phyloP scores from a whole-genome alignment of 2,797 vertebrate species.

The Tangara arthus region DNA sequence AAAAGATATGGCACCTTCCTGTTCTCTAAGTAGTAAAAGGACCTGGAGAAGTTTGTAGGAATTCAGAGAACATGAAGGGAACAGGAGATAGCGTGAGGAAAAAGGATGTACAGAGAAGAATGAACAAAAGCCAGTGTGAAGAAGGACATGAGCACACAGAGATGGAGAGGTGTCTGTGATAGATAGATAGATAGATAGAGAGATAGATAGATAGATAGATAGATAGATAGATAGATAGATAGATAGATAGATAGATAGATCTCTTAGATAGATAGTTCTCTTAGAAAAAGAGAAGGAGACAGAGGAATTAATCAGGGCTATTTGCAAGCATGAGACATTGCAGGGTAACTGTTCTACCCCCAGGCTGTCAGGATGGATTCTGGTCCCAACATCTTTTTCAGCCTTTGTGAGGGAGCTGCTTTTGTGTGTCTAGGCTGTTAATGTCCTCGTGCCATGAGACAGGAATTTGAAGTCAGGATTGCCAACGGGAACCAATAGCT shows the following conservation, averaged over 20 bases:
- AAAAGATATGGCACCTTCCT: background rate
- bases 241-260: background rate
- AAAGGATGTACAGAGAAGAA: background rate
- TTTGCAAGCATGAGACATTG: background rate
- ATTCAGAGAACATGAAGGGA: background rate
- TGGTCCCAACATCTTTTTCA: background rate
- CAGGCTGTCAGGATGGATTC: background rate
- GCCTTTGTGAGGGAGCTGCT: background rate
- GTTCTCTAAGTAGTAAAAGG: background rate
- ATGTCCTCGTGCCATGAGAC: background rate
- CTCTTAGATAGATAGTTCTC: background rate
- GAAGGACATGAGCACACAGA: background rate
- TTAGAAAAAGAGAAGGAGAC: background rate
- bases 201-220: background rate
- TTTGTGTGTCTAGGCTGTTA: background rate
- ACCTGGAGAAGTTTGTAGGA: background rate
- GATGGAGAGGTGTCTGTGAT: background rate
- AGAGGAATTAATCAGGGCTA: background rate
- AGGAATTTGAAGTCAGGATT: background rate
- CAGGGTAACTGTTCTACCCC: background rate
- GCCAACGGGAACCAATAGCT: background rate
- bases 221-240: background rate
- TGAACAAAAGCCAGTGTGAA: background rate
- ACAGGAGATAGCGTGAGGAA: background rate
- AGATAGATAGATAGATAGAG: background rate